These are phyloP conservation scores for Pangasianodon hypophthalmus DNA, from an alignment of 2,113 vertebrate species.

Conservation along the genomic window DNA sequence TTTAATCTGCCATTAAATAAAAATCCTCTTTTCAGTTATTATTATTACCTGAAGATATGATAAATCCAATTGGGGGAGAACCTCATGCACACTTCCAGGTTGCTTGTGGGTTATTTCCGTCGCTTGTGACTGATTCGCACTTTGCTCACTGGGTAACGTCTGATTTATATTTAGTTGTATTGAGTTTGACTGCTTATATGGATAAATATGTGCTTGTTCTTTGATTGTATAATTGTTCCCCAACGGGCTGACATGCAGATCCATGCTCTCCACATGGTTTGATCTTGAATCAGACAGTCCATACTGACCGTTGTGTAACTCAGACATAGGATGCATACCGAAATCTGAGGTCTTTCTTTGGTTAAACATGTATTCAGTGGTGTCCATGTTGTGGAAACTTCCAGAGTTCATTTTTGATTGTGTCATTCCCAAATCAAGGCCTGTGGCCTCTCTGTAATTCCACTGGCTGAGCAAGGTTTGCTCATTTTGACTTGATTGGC, in stretches of 20 bases:
- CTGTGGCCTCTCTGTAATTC: conserved; percentile 20
- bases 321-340: not conserved
- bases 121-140: not conserved
- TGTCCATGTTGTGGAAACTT: conserved; percentile 46
- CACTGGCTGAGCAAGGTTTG: conserved; percentile 14
- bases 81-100: not conserved
- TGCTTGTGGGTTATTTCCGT: not conserved
- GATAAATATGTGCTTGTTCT: conserved; percentile 1
- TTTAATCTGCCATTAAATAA: not conserved
- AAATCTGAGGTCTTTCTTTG: not conserved
- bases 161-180: not conserved
- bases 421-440: conserved; percentile 10
- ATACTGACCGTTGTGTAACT: not conserved
- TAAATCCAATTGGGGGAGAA: conserved; percentile 29
- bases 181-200: not conserved
- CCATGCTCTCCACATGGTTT: conserved; percentile 21
- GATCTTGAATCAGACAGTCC: not conserved
- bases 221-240: not conserved
- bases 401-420: conserved; percentile 42
- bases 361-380: not conserved
- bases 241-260: not conserved
- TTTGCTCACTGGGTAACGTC: not conserved
- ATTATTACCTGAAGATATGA: conserved; percentile 48
- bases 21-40: not conserved
- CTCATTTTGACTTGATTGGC: conserved; percentile 23